phyloP scores from a whole-genome alignment of 2,888 invertebrate genomes.

The Drosophila meridiana region DNA sequence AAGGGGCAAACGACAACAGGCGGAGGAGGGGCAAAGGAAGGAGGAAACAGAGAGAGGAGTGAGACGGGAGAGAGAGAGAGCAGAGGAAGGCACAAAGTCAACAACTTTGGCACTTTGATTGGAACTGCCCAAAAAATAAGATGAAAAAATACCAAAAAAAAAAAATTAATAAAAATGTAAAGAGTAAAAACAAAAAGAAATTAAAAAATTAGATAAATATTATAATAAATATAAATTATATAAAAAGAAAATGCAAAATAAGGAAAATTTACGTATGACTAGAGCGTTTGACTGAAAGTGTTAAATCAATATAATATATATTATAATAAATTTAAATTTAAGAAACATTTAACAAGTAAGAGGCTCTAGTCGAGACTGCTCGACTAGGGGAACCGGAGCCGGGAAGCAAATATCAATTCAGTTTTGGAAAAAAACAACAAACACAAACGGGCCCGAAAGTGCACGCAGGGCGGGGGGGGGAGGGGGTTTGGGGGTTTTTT shows the following conservation, averaged over 20 bases:
- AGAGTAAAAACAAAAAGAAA: slow-evolving; percentile 8
- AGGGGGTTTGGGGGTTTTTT: too few species aligned
- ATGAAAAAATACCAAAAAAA: background rate
- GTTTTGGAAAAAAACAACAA: too few species aligned
- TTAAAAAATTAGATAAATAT: background rate
- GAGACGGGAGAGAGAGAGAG: background rate
- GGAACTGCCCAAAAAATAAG: slow-evolving; percentile 46
- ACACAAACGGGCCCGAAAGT: too few species aligned
- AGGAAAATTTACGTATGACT: slow-evolving; percentile 12
- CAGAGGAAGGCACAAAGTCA: slow-evolving; percentile 14
- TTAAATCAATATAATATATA: background rate
- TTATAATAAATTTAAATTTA: background rate
- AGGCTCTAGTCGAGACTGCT: too few species aligned
- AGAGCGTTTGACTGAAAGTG: background rate
- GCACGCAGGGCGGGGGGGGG: too few species aligned
- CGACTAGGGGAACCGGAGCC: too few species aligned
- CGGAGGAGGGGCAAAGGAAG: background rate
- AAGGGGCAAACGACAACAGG: slow-evolving; percentile 16
- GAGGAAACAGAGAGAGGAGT: background rate
- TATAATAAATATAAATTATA: slow-evolving; percentile 15
- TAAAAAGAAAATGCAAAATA: background rate
- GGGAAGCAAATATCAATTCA: too few species aligned
- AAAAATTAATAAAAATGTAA: slow-evolving; percentile 21
- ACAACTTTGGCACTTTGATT: slow-evolving; percentile 75
- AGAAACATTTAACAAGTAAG: too few species aligned